Conservation (phyloP, 2,113 vertebrate species). For the Empidonax traillii region DNA sequence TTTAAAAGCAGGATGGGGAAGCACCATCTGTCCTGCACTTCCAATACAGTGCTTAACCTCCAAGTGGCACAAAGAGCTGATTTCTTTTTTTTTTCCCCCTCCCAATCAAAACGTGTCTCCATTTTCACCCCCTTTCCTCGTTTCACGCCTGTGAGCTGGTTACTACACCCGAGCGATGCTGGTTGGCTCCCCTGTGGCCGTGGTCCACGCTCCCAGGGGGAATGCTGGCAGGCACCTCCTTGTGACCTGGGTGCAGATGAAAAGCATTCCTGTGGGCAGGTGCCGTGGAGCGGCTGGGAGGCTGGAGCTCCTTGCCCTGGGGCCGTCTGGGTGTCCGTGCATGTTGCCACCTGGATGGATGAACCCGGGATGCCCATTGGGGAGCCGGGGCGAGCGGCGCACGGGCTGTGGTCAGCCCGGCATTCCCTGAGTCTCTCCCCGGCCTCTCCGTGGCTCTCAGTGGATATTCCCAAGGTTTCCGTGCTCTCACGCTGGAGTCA, state of each 20-base stretch:
- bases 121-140: accelerated
- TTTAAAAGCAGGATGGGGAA: neutral
- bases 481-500: neutral
- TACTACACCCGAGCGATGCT: neutral
- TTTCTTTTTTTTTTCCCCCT: neutral
- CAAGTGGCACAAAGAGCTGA: neutral
- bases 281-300: neutral
- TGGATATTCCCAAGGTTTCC: neutral
- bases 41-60: neutral
- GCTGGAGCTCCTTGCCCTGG: neutral
- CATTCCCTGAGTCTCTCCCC: neutral
- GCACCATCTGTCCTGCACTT: neutral
- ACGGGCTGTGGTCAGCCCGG: neutral
- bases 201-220: neutral
- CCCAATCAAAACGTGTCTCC: accelerated
- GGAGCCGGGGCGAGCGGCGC: accelerated
- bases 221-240: neutral
- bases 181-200: neutral
- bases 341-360: neutral
- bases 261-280: slow-evolving; percentile 26
- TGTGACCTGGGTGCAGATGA: neutral
- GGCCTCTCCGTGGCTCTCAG: neutral
- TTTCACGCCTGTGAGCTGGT: neutral
- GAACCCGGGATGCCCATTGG: accelerated
- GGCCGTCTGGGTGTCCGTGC: neutral